Evolutionary conservation across 35 echinoderm and acorn worm genomes (phyloP).

Genomic region (Apostichopus parvimensis): DNA sequence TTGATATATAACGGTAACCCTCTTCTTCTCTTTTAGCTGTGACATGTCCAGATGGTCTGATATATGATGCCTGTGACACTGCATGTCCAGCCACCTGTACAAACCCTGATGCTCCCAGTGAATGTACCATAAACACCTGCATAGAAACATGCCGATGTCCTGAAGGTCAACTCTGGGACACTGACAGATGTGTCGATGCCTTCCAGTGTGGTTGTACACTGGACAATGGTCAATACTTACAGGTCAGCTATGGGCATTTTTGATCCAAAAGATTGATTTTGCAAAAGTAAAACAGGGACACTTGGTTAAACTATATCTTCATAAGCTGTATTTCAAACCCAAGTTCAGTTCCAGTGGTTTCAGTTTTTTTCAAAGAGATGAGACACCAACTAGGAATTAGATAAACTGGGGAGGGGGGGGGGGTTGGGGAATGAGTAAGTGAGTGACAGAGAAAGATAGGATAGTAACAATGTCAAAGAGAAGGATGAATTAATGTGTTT

Average conservation of each 20-base stretch:
- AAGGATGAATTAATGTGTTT: too few relatives aligned
- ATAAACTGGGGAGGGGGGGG: too few relatives aligned
- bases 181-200: slow-evolving; percentile 69
- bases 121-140: not conserved
- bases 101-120: not conserved
- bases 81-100: slow-evolving; percentile 47
- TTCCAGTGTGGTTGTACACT: slow-evolving; percentile 78
- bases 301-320: too few relatives aligned
- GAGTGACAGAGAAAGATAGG: too few relatives aligned
- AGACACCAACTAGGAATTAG: too few relatives aligned
- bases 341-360: not conserved
- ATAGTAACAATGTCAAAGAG: too few relatives aligned
- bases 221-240: slow-evolving; percentile 61
- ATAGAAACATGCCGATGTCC: slow-evolving; percentile 76
- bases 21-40: not conserved
- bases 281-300: not conserved
- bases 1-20: too few relatives aligned
- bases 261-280: not conserved
- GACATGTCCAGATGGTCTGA: slow-evolving; percentile 26
- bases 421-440: too few relatives aligned
- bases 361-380: too few relatives aligned
- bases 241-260: slow-evolving; percentile 40
- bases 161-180: slow-evolving; percentile 67
- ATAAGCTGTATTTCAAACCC: too few relatives aligned
- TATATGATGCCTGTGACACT: slow-evolving; percentile 41